Percentiles rank a stretch among this genome's conserved stretches.
These are phyloP conservation scores for Empidonax alnorum DNA, from an alignment of 2,113 vertebrate genomes.

Conservation along the genomic window DNA sequence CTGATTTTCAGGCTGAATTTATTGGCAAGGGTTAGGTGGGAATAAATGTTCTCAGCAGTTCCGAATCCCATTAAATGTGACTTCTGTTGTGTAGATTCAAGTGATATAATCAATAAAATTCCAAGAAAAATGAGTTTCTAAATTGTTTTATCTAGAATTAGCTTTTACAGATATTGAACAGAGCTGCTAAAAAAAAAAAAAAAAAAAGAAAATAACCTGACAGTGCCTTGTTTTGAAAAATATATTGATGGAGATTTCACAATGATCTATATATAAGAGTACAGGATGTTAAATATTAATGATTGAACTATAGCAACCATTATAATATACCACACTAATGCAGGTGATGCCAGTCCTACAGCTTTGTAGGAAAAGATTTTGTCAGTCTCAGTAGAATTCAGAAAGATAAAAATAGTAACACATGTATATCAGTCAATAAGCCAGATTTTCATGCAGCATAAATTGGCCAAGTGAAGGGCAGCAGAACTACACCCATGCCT, in stretches of 20 bases:
- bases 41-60: slow-evolving; percentile 53
- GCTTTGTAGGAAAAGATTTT: neutral
- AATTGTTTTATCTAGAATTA: slow-evolving; percentile 13
- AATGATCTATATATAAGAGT: neutral
- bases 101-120: slow-evolving; percentile 47
- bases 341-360: neutral
- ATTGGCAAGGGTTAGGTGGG: slow-evolving; percentile 39
- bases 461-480: neutral
- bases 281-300: neutral
- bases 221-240: neutral
- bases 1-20: slow-evolving; percentile 41
- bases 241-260: neutral
- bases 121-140: neutral
- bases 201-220: neutral
- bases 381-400: neutral
- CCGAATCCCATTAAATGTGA: slow-evolving; percentile 31
- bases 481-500: neutral
- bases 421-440: neutral
- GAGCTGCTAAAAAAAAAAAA: neutral
- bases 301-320: neutral
- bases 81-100: slow-evolving; percentile 34
- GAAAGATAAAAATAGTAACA: neutral
- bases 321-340: neutral
- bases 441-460: neutral
- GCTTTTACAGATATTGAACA: neutral